Percentiles rank a stretch among this genome's conserved stretches.
These are phyloP conservation scores for Lamprotornis superbus DNA, from an alignment of 2,113 vertebrate genomes.

Conservation along the genomic window DNA sequence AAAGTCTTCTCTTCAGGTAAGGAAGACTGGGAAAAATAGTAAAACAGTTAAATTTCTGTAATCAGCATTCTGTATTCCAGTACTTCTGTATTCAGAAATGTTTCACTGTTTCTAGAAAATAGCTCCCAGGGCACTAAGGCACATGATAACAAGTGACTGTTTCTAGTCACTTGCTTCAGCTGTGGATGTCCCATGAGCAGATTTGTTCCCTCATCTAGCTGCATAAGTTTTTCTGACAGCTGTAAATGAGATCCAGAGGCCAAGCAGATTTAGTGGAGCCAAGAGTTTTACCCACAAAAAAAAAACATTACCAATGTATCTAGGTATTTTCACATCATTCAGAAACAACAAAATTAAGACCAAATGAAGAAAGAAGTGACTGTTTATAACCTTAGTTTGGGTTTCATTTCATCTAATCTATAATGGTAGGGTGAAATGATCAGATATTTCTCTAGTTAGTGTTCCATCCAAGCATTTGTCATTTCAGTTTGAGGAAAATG, in stretches of 20 bases:
- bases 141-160: neutral
- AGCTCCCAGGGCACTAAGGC: neutral
- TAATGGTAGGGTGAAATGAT: neutral
- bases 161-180: neutral
- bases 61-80: neutral
- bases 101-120: neutral
- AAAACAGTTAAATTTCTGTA: neutral
- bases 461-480: neutral
- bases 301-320: neutral
- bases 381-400: neutral
- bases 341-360: neutral
- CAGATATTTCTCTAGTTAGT: neutral
- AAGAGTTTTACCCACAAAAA: neutral
- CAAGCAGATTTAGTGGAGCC: neutral
- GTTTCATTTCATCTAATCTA: neutral
- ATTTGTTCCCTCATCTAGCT: neutral
- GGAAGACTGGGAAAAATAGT: neutral
- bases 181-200: neutral
- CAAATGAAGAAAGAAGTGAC: neutral
- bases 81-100: neutral
- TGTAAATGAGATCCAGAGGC: neutral
- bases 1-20: neutral
- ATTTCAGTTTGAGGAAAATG: neutral
- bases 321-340: neutral
- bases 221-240: neutral